Conservation (phyloP, 2,113 vertebrate genomes). For the Picathartes gymnocephalus region DNA sequence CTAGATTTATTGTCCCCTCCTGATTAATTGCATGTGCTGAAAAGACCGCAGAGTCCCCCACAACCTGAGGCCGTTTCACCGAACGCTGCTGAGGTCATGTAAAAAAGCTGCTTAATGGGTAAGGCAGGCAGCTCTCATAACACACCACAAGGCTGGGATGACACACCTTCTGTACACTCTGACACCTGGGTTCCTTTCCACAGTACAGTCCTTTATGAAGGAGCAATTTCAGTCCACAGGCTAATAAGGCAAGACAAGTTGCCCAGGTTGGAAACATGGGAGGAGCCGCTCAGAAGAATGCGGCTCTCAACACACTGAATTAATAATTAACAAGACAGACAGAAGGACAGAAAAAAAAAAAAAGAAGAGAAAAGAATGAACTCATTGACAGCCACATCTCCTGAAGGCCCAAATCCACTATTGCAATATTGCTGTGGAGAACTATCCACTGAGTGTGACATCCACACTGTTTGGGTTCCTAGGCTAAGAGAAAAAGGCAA, state of each 20-base stretch:
- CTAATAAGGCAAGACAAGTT: slow-evolving; percentile 3
- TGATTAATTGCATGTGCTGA: slow-evolving; percentile 35
- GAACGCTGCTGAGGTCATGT: background rate
- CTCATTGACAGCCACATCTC: background rate
- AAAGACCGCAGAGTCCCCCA: background rate
- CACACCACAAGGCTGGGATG: background rate
- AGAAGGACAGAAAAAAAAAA: background rate
- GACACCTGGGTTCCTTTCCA: slow-evolving; percentile 1
- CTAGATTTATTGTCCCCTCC: slow-evolving; percentile 44
- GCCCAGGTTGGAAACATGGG: slow-evolving; percentile 31
- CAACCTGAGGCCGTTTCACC: background rate
- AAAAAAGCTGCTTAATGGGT: background rate
- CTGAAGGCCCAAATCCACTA: background rate
- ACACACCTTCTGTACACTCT: slow-evolving; percentile 46
- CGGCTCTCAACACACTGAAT: background rate
- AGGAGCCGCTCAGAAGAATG: slow-evolving; percentile 25
- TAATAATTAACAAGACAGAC: slow-evolving; percentile 54
- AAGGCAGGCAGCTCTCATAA: background rate
- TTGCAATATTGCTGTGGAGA: background rate
- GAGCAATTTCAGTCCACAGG: slow-evolving; percentile 13
- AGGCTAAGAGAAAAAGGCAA: background rate
- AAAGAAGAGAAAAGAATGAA: background rate
- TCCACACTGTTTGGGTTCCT: background rate
- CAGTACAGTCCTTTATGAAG: background rate
- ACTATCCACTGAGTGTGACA: background rate